phyloP scores from a whole-genome alignment of 2,888 invertebrate genomes.

The Synergus gifuensis region DNA sequence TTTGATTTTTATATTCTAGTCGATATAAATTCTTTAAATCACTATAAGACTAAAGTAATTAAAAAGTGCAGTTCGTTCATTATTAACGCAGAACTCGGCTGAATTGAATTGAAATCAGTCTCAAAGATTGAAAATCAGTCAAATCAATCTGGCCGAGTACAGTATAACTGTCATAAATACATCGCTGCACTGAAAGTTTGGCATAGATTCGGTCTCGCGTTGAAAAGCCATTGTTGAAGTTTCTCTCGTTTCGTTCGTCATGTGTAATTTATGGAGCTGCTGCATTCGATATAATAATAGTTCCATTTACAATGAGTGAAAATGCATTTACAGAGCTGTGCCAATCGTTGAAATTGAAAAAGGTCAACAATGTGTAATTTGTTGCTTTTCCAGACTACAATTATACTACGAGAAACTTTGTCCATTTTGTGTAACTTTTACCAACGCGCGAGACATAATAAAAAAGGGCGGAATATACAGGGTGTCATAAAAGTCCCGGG shows the following conservation, averaged over 20 bases:
- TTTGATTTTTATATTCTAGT: too few species aligned
- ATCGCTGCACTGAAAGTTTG: constrained; percentile 8
- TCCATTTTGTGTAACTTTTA: too few species aligned
- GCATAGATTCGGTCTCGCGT: background rate
- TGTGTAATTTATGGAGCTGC: constrained; percentile 28
- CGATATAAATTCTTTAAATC: too few species aligned
- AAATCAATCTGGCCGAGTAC: constrained; percentile 2
- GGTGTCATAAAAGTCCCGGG: too few species aligned
- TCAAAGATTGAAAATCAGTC: background rate
- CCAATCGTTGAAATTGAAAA: background rate
- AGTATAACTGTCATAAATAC: constrained; percentile 7
- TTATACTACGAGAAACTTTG: too few species aligned
- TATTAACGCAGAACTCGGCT: too few species aligned
- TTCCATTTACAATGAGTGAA: constrained; percentile 22
- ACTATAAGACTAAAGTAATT: too few species aligned
- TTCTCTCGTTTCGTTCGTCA: constrained; percentile 24
- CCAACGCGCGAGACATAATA: too few species aligned
- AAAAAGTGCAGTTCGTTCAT: too few species aligned
- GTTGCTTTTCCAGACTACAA: background rate
- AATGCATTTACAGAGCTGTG: background rate
- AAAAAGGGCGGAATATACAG: too few species aligned
- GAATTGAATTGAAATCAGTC: too few species aligned
- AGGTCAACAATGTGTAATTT: constrained; percentile 16
- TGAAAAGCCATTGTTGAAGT: constrained; percentile 17
- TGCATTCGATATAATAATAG: constrained; percentile 22